Evolutionary conservation across 37 sponge, comb jelly and placozoan genomes (phyloP), one percentile per base, ranked within the genome.

Genomic region (Spongilla lacustris): DNA sequence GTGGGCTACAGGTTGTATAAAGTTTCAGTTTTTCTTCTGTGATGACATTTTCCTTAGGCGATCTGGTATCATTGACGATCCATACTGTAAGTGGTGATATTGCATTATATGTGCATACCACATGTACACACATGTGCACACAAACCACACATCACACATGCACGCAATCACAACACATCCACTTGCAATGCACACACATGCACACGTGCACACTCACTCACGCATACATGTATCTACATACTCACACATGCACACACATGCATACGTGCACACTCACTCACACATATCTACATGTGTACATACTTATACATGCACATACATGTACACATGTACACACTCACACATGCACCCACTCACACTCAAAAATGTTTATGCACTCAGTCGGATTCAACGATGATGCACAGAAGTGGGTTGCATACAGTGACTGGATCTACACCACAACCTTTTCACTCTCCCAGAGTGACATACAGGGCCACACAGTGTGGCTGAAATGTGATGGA

Each of bases 401-500:
- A 28, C 48, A 88, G 24, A 75, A 75, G 82, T 95, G 96, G 96
- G 66, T 95, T 58, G 93, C 88, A 36, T 84, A 87, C 46, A 72
- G 75, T 68, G 81, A 90, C 79, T 95, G 96, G 96, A 78, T 70
- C 12, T 94, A 94, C 73, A 37, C 31, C 0, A 33, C 50, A 22
- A 75, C 58, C 19, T 87, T 94, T 73, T 29, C 32, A 0, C 46
- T 81, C 35, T 37, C 79, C 8, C 22, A 13, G 19, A 81, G 76
- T 27, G 74, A 82, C 27, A 32, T 85, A 19, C 21, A 77, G 6
- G 69, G 50, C 8, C 58, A 74, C 13, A 71, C 58, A 0, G 76
- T 92, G 23, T 90, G 75, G 75, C 82, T 95, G 71, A 83, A 88
- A 74, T 92, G 91, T 80, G 88, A 90, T 75, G 96, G 96, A 13